Base-by-base conservation (phyloP, 2,888 invertebrate genomes). In the Strigamia crassipes region DNA sequence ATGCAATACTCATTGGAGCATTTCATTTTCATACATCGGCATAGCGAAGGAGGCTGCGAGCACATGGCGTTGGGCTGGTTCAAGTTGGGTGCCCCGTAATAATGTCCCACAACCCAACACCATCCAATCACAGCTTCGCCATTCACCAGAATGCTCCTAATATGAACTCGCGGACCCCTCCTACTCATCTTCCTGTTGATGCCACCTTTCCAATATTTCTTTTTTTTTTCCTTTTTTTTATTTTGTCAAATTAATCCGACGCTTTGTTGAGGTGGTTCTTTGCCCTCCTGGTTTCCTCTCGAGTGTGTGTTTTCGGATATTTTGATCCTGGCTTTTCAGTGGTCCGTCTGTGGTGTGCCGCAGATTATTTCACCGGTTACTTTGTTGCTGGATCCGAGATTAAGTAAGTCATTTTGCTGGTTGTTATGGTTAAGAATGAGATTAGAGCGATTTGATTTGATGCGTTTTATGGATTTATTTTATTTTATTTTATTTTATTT, bases 271-370 rank as follows among this genome's bases (percentile, higher is more conserved):
- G 18, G 10, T 61, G 23, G 61, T 61, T 61, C 61, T 61, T 61
- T 61, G 61, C 61, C 61, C 61, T 61, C 61, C 21, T n/a, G 21
- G 61, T 21, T 61, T 61, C 61, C 61, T 61, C 3, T 21, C 56
- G 18, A 1, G n/a, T 21, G 61, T 18, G 61, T 61, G 46, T 56
- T 21, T 56, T 18, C 13, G 51, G 80, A 46, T 23, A 46, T 46
- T 80, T 80, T 80, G 80, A 80, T 80, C 80, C 51, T 46, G 42
- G 34, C 80, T 80, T 31, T 56, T 56, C 80, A 56, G 61, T 61
- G 61, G 61, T 61, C 61, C 18, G 61, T n/a, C 8, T 61, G 61
- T 61, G 61, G 61, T n/a, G 6, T 21, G 61, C 61, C 61, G 61
- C 61, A 61, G 61, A 21, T 61, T 61, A 61, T 61, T 61, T 61